Evolutionary conservation across 2,888 invertebrate genomes (phyloP).

Genomic region (Pristionchus entomophagus): DNA sequence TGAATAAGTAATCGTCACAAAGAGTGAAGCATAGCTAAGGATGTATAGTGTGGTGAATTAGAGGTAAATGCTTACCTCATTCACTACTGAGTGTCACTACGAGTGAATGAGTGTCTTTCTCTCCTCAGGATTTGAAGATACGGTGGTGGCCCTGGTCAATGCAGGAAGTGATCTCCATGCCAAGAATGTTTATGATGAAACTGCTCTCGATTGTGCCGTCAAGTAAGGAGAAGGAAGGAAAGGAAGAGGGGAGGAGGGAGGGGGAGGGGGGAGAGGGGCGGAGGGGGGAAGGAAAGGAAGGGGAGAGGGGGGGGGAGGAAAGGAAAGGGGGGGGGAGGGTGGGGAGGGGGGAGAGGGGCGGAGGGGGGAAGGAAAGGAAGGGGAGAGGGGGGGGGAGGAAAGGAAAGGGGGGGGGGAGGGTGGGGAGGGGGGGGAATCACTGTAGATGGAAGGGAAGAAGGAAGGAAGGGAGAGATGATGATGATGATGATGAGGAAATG

Average conservation of each 20-base stretch:
- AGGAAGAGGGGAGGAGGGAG: neutral
- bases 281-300: neutral
- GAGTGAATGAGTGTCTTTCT: neutral
- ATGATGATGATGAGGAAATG: neutral
- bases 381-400: neutral
- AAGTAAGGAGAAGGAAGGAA: neutral
- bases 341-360: neutral
- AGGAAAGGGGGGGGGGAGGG: neutral
- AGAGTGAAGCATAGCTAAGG: conserved; percentile 16
- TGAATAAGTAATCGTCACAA: too few relatives aligned
- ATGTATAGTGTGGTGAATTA: neutral
- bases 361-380: neutral
- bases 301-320: neutral
- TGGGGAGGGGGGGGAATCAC: neutral
- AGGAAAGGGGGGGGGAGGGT: neutral
- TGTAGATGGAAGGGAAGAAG: neutral
- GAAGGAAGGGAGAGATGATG: neutral
- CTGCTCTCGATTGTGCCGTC: conserved; percentile 29
- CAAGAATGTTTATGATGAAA: conserved; percentile 37
- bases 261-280: neutral
- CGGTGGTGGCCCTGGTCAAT: neutral
- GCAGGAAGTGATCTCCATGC: conserved; percentile 20
- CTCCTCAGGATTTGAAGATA: neutral
- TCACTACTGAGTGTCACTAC: neutral
- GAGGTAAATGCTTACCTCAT: neutral